phyloP scores from a whole-genome alignment of 1,140 invertebrate species.

The Anadara kagoshimensis region DNA sequence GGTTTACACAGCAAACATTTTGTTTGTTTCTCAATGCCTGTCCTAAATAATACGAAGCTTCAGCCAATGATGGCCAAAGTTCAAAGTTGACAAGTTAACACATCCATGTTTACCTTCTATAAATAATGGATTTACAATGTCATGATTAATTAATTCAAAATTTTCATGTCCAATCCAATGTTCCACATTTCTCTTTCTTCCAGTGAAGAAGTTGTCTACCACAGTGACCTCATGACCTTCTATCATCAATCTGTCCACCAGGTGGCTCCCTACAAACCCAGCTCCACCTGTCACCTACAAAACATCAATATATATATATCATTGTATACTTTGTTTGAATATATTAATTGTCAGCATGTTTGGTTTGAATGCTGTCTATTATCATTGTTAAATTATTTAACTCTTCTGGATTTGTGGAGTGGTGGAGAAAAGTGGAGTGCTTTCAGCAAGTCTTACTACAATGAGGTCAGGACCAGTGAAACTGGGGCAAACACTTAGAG shows the following conservation, averaged over 20 bases:
- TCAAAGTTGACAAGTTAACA: neutral
- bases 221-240: conserved; percentile 99
- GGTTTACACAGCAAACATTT: too few relatives aligned
- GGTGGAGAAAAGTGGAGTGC: too few relatives aligned
- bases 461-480: too few relatives aligned
- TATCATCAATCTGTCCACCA: conserved; percentile 96
- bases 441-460: too few relatives aligned
- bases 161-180: conserved; percentile 99
- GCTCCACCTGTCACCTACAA: conserved; percentile 94
- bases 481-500: too few relatives aligned
- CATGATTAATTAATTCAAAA: conserved; percentile 99
- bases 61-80: neutral
- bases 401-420: too few relatives aligned
- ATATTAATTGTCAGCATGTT: too few relatives aligned
- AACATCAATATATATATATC: neutral
- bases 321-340: too few relatives aligned
- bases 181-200: conserved; percentile 96
- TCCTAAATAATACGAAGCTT: neutral
- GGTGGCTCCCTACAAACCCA: conserved; percentile 98
- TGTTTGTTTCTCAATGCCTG: too few relatives aligned
- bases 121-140: conserved; percentile 98
- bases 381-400: too few relatives aligned
- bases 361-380: too few relatives aligned
- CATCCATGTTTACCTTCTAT: conserved; percentile 81
- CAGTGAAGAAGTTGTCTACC: conserved; percentile 99